A percentile compares a stretch with the other conserved stretches of the same genome.
These are phyloP conservation scores for Spinus olivaceus DNA, from an alignment of 2,797 vertebrate species.

Conservation along the genomic window DNA sequence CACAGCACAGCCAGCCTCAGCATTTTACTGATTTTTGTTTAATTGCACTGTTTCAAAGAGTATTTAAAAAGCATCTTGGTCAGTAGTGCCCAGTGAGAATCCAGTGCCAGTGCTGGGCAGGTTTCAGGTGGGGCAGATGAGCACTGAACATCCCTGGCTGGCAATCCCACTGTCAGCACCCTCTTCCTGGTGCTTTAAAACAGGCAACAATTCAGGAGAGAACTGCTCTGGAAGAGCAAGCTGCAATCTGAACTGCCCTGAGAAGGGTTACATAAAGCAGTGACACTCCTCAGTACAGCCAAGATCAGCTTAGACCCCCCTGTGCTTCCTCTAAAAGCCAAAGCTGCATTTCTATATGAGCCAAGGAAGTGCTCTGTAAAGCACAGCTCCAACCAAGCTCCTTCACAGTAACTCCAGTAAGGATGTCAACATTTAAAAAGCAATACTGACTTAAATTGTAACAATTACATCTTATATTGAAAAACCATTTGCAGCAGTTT, in stretches of 20 bases:
- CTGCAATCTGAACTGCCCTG: neutral
- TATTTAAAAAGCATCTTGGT: neutral
- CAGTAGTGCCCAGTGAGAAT: neutral
- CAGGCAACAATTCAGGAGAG: neutral
- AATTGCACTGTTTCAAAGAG: neutral
- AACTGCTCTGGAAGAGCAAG: neutral
- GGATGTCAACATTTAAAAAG: neutral
- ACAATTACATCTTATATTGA: neutral
- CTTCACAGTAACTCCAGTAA: neutral
- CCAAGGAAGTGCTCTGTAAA: neutral
- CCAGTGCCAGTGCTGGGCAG: neutral
- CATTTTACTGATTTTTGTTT: neutral
- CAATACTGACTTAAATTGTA: neutral
- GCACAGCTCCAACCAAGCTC: neutral
- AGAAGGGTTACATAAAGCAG: neutral
- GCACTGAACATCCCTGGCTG: neutral
- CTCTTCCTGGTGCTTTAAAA: neutral
- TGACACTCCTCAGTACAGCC: neutral
- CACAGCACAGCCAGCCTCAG: neutral
- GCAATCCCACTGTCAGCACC: neutral
- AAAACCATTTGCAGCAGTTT: neutral
- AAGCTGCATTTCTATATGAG: neutral
- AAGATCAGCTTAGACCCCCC: neutral
- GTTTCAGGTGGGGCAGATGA: neutral
- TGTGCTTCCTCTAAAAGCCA: neutral